Conservation (phyloP, 2,888 invertebrate species). For the Leptopterna dolabrata region DNA sequence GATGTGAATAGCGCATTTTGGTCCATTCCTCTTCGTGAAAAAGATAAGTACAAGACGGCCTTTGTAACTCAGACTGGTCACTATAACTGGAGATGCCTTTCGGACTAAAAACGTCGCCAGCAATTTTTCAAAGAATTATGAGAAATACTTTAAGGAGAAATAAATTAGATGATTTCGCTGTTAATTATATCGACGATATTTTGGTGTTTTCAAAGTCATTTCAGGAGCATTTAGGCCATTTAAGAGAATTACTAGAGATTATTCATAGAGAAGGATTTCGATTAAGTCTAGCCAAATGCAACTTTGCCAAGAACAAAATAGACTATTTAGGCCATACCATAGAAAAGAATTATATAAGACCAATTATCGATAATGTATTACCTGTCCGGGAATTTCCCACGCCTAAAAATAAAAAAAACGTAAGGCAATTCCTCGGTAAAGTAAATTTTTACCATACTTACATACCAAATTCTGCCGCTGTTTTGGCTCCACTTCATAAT, state of each 20-base stretch:
- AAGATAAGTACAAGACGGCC: slow-evolving; percentile 61
- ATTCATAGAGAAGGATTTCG: slow-evolving; percentile 61
- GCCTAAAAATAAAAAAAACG: background rate
- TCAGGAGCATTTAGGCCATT: slow-evolving; percentile 60
- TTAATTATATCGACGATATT: too few species aligned
- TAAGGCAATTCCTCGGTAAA: background rate
- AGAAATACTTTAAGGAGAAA: slow-evolving; percentile 60
- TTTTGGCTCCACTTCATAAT: background rate
- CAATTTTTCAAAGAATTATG: slow-evolving; percentile 56
- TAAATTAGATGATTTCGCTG: slow-evolving; percentile 54
- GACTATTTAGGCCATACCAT: slow-evolving; percentile 55
- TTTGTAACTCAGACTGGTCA: slow-evolving; percentile 62
- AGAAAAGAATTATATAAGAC: slow-evolving; percentile 58
- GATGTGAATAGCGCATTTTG: slow-evolving; percentile 59
- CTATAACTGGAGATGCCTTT: slow-evolving; percentile 61
- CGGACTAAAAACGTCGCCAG: slow-evolving; percentile 56
- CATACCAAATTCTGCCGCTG: background rate
- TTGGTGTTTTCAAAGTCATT: slow-evolving; percentile 58
- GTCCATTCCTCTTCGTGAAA: slow-evolving; percentile 57
- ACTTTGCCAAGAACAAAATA: slow-evolving; percentile 59
- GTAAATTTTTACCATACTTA: slow-evolving; percentile 1
- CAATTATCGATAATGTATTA: slow-evolving; percentile 60
- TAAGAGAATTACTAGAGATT: slow-evolving; percentile 59
- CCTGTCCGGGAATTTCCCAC: background rate
- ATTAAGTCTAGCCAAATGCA: slow-evolving; percentile 61